Percentiles rank a stretch among this genome's conserved stretches.
Conservation (phyloP, 2,888 invertebrate species). For the Campopleginae sp. region DNA sequence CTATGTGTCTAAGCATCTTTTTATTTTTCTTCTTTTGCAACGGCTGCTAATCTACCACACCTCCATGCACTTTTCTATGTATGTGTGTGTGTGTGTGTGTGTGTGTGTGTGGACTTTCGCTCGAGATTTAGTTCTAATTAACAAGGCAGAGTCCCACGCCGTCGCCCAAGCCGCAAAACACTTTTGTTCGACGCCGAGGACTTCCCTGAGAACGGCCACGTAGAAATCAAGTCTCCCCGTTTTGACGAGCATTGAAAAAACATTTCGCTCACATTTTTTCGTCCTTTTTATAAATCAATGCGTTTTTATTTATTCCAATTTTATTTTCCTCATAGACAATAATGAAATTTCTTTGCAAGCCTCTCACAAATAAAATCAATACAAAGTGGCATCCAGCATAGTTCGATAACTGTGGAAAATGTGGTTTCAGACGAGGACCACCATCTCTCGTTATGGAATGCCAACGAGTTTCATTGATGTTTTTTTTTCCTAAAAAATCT, state of each 20-base stretch:
- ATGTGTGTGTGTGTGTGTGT: constrained; percentile 4
- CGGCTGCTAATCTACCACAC: constrained; percentile 38
- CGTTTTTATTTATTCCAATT: neutral
- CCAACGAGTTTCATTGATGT: no score
- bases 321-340: neutral
- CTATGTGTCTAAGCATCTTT: constrained; percentile 1
- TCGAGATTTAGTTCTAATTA: constrained; percentile 76
- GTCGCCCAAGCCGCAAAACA: constrained; percentile 55
- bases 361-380: no score
- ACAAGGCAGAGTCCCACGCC: constrained; percentile 77
- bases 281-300: neutral
- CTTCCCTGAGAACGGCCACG: constrained; percentile 77
- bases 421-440: no score
- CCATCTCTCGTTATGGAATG: no score
- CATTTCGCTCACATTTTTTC: neutral
- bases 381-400: no score
- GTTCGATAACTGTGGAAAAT: no score
- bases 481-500: no score
- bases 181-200: constrained; percentile 56
- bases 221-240: constrained; percentile 64
- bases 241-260: constrained; percentile 27
- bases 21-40: neutral
- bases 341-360: no score
- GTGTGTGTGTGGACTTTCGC: constrained; percentile 70
- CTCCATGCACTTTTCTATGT: neutral